Evolutionary conservation across 1,140 invertebrate genomes (phyloP).

Genomic region (Papilio glaucus): DNA sequence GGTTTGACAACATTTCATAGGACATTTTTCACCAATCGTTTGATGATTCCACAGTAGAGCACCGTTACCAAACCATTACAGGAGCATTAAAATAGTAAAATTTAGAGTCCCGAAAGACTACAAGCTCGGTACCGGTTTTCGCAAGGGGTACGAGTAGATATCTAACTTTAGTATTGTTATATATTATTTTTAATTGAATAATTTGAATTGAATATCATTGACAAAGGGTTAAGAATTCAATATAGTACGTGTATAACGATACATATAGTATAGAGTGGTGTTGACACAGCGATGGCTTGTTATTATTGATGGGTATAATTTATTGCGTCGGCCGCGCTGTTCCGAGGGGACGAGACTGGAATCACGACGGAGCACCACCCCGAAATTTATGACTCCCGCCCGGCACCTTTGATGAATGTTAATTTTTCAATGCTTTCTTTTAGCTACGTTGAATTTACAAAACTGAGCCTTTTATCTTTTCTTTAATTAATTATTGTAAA

Average conservation of each 20-base stretch:
- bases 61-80: no score
- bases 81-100: no score
- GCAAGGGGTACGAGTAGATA: no score
- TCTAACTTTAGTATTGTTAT: no score
- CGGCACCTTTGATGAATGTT: slow-evolving; percentile 61
- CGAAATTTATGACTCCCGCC: slow-evolving; percentile 61
- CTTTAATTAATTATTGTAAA: slow-evolving; percentile 1
- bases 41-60: no score
- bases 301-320: slow-evolving; percentile 73
- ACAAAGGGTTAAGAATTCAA: background rate
- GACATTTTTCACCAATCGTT: no score
- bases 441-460: slow-evolving; percentile 17
- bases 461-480: background rate
- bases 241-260: slow-evolving; percentile 53
- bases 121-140: no score
- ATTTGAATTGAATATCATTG: no score
- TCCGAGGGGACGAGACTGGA: slow-evolving; percentile 65
- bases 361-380: slow-evolving; percentile 60
- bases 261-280: slow-evolving; percentile 55
- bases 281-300: slow-evolving; percentile 62
- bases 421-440: slow-evolving; percentile 58
- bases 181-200: no score
- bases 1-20: no score
- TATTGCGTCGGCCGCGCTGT: slow-evolving; percentile 59
- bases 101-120: no score